Percentiles rank a stretch among this genome's conserved stretches.
phyloP scores from a whole-genome alignment of 2,797 vertebrate genomes.

The Amphiprion clarkii region DNA sequence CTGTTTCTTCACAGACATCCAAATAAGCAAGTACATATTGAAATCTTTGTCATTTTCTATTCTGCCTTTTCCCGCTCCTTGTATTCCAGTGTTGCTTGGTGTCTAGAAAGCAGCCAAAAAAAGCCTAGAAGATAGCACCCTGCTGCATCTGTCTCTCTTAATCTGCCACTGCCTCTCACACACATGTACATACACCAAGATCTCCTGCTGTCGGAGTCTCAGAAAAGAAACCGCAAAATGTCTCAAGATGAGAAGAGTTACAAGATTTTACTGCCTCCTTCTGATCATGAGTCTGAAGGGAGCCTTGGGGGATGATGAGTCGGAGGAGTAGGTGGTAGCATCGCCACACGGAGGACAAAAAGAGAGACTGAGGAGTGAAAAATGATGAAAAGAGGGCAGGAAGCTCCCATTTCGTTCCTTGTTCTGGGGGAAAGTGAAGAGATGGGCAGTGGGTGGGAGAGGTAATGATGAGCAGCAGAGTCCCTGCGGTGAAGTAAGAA shows the following conservation, averaged over 20 bases:
- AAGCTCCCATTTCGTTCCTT: slow-evolving; percentile 38
- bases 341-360: slow-evolving; percentile 46
- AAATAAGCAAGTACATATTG: not conserved
- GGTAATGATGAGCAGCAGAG: slow-evolving; percentile 53
- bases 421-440: slow-evolving; percentile 38
- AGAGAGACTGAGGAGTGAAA: slow-evolving; percentile 40
- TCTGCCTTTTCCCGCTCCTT: not conserved
- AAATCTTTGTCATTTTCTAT: not conserved
- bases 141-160: slow-evolving; percentile 25
- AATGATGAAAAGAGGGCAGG: slow-evolving; percentile 63
- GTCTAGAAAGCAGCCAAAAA: slow-evolving; percentile 31
- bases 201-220: slow-evolving; percentile 27
- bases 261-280: slow-evolving; percentile 44
- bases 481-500: slow-evolving; percentile 38
- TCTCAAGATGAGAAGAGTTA: slow-evolving; percentile 63
- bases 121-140: slow-evolving; percentile 38
- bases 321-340: slow-evolving; percentile 54
- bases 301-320: slow-evolving; percentile 58
- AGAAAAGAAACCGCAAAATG: slow-evolving; percentile 38
- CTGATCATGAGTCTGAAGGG: slow-evolving; percentile 63
- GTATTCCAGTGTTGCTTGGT: slow-evolving; percentile 1
- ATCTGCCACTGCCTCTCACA: slow-evolving; percentile 13
- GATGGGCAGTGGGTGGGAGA: slow-evolving; percentile 54
- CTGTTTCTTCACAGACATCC: not conserved
- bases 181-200: slow-evolving; percentile 3